Base-by-base conservation (phyloP, 2,888 invertebrate genomes). In the Microchrysa polita region DNA sequence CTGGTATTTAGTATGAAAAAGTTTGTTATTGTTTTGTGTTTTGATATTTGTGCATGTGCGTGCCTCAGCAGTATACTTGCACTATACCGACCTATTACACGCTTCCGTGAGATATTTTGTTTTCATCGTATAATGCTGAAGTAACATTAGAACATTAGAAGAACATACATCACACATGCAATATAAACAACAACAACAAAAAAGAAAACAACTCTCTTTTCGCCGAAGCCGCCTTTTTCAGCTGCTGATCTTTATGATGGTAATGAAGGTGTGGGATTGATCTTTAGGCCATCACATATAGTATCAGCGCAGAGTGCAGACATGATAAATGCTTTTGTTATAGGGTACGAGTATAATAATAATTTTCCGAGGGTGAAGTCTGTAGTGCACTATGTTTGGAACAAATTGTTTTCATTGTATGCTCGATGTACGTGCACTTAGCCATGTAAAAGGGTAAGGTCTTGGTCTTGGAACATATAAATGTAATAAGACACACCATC, bases 11-110 rank as follows among this genome's bases (percentile, higher is more conserved):
- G 40, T 42, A 9, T 34, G 57, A 69, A 69, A 42, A 55, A 69
- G 4, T 69, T 53, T 69, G 69, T 69, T 69, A 69, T 69, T 55
- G 55, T 69, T 69, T 69, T 55, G 67, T 55, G 55, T 69, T 69
- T 69, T 55, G 67, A 67, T 27, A 67, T 67, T 16, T n/a, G 14
- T 20, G 42, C 23, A 20, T 18, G 7, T 34, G n/a, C n/a, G 27
- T 34, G 40, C 42, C 69, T 55, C 55, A 18, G 40, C 40, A 40
- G 14, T 1, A 12, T 48, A 9, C 27, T 2, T 60, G 5, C 60
- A 60, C 34, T n/a, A 20, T 60, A 10, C 27, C 7, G 12, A n/a
- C n/a, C n/a, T n/a, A n/a, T n/a, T n/a, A n/a, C 22, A 44, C 48
- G 9, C 65, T 18, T 48, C 65, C 23, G 48, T 16, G 22, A 65